These are phyloP conservation scores for Rafetus swinhoei DNA, from an alignment of 2,113 vertebrate genomes.

Conservation along the genomic window DNA sequence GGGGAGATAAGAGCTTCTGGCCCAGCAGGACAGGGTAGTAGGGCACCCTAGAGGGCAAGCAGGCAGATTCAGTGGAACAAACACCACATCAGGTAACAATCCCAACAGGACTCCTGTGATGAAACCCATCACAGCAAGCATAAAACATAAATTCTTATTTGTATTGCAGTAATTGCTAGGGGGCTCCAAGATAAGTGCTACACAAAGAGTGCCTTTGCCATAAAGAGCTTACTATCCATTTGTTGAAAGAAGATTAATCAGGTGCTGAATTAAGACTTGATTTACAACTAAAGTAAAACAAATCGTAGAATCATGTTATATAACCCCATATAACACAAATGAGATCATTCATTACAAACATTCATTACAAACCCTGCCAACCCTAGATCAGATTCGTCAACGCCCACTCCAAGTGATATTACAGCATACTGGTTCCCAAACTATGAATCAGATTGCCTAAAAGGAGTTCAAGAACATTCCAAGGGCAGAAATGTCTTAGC, in stretches of 20 bases:
- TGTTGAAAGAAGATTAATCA: not conserved
- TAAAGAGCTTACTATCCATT: not conserved
- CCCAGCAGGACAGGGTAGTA: no score
- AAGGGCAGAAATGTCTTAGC: not conserved
- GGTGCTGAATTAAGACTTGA: not conserved
- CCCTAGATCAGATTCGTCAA: not conserved
- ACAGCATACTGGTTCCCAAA: not conserved
- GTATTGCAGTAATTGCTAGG: not conserved
- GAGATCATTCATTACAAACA: not conserved
- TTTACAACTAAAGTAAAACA: not conserved
- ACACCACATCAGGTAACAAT: no score
- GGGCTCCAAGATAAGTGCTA: not conserved
- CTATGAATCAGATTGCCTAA: not conserved
- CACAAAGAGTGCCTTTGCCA: not conserved
- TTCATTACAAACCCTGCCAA: not conserved
- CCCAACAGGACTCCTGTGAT: no score
- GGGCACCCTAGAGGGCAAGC: not conserved
- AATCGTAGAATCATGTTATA: not conserved
- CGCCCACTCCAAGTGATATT: not conserved
- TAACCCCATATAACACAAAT: not conserved
- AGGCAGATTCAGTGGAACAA: no score
- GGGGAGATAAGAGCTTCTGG: no score
- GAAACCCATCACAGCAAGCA: not conserved
- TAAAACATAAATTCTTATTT: not conserved
- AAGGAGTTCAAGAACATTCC: not conserved